Evolutionary conservation across 1,140 invertebrate species (phyloP), one percentile per base, ranked within the genome.

Genomic region (Araneus ventricosus): DNA sequence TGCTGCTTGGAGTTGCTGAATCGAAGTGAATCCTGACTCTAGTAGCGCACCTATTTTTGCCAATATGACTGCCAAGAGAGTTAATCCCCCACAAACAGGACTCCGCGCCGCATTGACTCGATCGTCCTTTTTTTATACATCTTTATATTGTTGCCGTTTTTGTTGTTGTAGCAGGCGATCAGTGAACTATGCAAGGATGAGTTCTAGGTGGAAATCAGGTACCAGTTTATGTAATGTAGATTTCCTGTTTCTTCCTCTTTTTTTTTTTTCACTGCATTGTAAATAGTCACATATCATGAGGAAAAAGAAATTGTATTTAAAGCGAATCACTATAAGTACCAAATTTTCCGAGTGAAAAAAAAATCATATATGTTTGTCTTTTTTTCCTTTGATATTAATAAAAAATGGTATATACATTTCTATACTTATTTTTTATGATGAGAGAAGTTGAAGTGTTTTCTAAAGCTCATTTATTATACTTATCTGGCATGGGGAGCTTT

Each of bases 391-490:
- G 84, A 86, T 92, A 92, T 92, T 92, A 30, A 67, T 67, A 67
- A 82, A 86, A 91, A 86, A 86, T 34, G 41, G 80, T 92, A 92
- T 92, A 92, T 86, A 92, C 90, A 92, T 92, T 92, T 91, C 75
- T 92, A 92, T 92, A 92, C 90, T 92, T 92, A 92, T 92, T 92
- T 92, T 92, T 86, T 92, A 92, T 92, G 90, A 91, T 91, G 90
- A 92, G 90, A 92, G 90, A 92, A 92, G 57, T 45, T 82, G 57
- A 79, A 67, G 22, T 45, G 80, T 92, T 92, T 92, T 92, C 90
- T 92, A 92, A 86, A 85, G 37, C 82, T 92, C 84, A 57, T 92
- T 92, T 67, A 91, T 91, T 45, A 61, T 45, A 86, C 59, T 86
- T 45, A 91, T 75, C 79, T n/a, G 70, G 82, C 82, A 75, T 92